Evolutionary conservation across 2,888 invertebrate species (phyloP).

Genomic region (Celastrina argiolus): DNA sequence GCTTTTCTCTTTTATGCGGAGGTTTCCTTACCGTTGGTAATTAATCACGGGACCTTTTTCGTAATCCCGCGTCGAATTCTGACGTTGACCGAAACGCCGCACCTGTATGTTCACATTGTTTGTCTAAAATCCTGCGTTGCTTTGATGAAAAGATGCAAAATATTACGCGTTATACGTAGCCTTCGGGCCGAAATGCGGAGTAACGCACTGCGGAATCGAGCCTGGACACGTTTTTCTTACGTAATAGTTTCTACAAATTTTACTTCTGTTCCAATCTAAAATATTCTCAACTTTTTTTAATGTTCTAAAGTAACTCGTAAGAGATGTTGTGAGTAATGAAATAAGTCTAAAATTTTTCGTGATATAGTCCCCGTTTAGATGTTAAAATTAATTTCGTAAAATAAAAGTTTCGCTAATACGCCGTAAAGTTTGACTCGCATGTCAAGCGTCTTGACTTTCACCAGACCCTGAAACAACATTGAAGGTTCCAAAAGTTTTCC

Average conservation of each 20-base stretch:
- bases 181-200: background rate
- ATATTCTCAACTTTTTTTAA: background rate
- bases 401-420: background rate
- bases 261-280: background rate
- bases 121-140: background rate
- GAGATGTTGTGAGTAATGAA: background rate
- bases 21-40: constrained; percentile 39
- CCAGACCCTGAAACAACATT: background rate
- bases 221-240: background rate
- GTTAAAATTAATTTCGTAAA: background rate
- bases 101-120: constrained; percentile 54
- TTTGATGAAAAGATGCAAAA: background rate
- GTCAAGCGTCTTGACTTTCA: background rate
- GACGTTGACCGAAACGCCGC: constrained; percentile 34
- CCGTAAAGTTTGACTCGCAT: background rate
- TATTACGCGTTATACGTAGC: constrained; percentile 4
- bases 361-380: background rate
- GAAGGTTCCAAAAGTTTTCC: background rate
- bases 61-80: constrained; percentile 30
- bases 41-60: constrained; percentile 51
- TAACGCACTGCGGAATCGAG: background rate
- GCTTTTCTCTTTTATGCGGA: constrained; percentile 43
- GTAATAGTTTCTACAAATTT: background rate
- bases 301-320: background rate
- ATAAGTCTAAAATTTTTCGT: background rate